phyloP scores from a whole-genome alignment of 1,140 invertebrate species.

The Branchinecta lynchi region DNA sequence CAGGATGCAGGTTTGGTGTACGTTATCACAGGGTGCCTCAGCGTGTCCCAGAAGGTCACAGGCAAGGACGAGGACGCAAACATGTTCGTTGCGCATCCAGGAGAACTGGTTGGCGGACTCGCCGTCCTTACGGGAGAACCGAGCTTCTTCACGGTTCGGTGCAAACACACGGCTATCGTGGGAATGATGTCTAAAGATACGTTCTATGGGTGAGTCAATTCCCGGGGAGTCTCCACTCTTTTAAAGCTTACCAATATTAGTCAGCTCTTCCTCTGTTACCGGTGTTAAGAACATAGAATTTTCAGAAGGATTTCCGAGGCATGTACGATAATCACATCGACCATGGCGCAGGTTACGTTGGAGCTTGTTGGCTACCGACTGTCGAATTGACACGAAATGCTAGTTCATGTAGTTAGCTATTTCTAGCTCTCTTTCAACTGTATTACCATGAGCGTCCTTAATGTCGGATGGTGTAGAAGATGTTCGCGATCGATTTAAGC shows the following conservation, averaged over 20 bases:
- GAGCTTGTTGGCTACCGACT: constrained; percentile 8
- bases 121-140: constrained; percentile 88
- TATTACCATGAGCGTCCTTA: no score
- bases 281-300: constrained; percentile 6
- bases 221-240: neutral
- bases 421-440: no score
- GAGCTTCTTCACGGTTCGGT: constrained; percentile 80
- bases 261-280: no score
- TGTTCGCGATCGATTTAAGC: no score
- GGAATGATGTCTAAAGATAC: constrained; percentile 64
- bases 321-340: constrained; percentile 4
- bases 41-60: constrained; percentile 58
- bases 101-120: constrained; percentile 83
- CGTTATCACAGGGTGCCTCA: constrained; percentile 63
- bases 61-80: constrained; percentile 59
- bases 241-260: constrained; percentile 1
- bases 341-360: constrained; percentile 4
- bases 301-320: no score
- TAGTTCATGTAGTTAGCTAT: constrained; percentile 10
- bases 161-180: constrained; percentile 62
- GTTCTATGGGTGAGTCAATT: constrained; percentile 57
- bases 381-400: constrained; percentile 1
- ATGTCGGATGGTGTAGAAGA: no score
- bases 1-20: constrained; percentile 77
- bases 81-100: constrained; percentile 70